Conservation (phyloP, 2,797 vertebrate species). For the Ibycter americanus region DNA sequence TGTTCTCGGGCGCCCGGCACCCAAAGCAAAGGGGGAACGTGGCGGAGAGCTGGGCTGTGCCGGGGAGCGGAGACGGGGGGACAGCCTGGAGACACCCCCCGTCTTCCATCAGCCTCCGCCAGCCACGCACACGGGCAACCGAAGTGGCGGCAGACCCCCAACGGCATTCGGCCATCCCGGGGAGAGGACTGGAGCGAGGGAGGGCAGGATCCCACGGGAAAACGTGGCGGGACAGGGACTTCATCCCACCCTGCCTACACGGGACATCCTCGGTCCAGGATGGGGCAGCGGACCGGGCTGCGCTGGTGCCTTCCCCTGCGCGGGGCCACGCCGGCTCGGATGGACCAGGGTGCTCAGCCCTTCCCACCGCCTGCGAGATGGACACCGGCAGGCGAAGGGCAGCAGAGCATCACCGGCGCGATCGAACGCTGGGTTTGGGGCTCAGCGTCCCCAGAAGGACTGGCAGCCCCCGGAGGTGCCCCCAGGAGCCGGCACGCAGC, state of each 20-base stretch:
- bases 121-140: fast-evolving
- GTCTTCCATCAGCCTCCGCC: neutral
- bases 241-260: neutral
- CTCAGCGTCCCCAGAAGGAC: neutral
- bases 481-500: neutral
- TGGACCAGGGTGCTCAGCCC: neutral
- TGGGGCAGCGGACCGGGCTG: neutral
- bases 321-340: fast-evolving
- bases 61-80: too few species aligned
- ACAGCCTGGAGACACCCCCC: neutral
- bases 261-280: neutral
- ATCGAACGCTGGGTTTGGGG: neutral
- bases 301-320: neutral
- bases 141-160: neutral
- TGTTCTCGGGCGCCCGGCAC: neutral
- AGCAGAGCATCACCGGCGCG: too few species aligned
- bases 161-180: too few species aligned
- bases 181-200: neutral
- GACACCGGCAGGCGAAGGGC: neutral
- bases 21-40: too few species aligned
- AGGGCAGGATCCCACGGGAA: neutral
- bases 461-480: neutral
- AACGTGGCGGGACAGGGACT: neutral
- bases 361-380: neutral
- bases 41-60: too few species aligned